Percentiles rank a stretch among this genome's conserved stretches.
Conservation (phyloP, 2,888 invertebrate species). For the Dendrolimus pini region DNA sequence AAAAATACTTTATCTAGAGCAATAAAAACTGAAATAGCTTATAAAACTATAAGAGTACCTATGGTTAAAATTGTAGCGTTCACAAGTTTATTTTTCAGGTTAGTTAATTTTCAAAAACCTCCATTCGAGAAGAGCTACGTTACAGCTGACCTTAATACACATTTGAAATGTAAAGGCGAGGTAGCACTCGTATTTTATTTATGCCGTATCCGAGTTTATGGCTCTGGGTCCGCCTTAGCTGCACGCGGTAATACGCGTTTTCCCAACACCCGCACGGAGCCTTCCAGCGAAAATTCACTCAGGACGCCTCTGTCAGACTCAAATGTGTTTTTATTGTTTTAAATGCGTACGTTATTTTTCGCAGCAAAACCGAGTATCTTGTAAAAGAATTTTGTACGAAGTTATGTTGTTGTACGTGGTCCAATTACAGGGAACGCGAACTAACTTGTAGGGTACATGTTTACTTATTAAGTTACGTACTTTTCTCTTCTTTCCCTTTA, state of each 20-base stretch:
- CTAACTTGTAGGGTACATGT: constrained; percentile 23
- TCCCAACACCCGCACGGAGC: constrained; percentile 19
- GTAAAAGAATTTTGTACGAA: constrained; percentile 42
- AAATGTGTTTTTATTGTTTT: constrained; percentile 66
- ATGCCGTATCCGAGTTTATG: constrained; percentile 28
- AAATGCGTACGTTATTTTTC: constrained; percentile 64
- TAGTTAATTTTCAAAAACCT: neutral
- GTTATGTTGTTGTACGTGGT: constrained; percentile 47
- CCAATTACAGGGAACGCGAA: constrained; percentile 40
- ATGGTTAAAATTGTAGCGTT: no score
- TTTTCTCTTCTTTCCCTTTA: constrained; percentile 21
- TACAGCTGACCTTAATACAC: neutral
- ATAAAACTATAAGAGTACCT: no score
- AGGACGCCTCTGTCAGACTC: constrained; percentile 47
- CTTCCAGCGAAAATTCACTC: constrained; percentile 55
- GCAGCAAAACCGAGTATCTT: constrained; percentile 35
- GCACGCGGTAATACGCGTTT: constrained; percentile 29
- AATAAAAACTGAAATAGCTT: no score
- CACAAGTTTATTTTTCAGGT: neutral
- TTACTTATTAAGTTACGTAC: constrained; percentile 18
- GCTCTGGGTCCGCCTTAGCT: constrained; percentile 10
- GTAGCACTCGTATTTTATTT: constrained; percentile 2
- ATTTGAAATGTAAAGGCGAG: neutral
- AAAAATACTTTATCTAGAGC: no score
- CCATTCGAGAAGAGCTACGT: constrained; percentile 1